These are phyloP conservation scores for Sebastes dallii DNA, from an alignment of 2,797 vertebrate genomes.

Conservation along the genomic window DNA sequence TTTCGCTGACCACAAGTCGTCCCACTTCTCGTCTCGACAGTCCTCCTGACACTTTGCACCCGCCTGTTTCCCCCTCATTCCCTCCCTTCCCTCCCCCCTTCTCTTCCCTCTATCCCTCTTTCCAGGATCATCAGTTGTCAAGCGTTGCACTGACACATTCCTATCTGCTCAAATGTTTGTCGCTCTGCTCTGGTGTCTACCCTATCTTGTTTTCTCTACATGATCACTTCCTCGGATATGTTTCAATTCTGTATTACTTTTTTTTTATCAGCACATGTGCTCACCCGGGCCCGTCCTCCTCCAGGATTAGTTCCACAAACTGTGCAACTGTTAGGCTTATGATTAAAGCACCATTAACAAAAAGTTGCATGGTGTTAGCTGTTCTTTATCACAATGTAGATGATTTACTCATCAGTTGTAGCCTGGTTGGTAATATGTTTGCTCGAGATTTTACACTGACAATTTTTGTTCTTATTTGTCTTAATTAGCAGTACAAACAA, in stretches of 20 bases:
- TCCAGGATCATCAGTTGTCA: conserved; percentile 11
- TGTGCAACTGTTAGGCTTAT: neutral
- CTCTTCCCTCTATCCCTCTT: neutral
- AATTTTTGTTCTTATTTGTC: too few species aligned
- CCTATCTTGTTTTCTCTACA: neutral
- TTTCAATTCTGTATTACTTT: neutral
- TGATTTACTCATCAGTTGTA: too few species aligned
- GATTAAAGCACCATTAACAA: too few species aligned
- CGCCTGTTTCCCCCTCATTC: neutral
- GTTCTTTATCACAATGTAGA: too few species aligned
- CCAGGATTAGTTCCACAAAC: neutral
- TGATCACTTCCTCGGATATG: neutral
- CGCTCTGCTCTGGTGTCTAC: neutral
- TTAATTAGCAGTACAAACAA: too few species aligned
- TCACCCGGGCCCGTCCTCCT: neutral
- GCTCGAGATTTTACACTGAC: too few species aligned
- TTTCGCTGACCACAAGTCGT: conserved; percentile 41
- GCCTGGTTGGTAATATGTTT: too few species aligned
- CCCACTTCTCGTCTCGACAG: conserved; percentile 23
- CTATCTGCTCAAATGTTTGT: neutral
- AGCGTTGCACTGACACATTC: neutral
- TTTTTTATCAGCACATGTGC: neutral
- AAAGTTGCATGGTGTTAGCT: too few species aligned
- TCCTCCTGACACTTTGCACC: conserved; percentile 30
- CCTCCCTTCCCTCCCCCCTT: neutral